Evolutionary conservation across 1,140 invertebrate genomes (phyloP).

Genomic region (Phthorimaea operculella): DNA sequence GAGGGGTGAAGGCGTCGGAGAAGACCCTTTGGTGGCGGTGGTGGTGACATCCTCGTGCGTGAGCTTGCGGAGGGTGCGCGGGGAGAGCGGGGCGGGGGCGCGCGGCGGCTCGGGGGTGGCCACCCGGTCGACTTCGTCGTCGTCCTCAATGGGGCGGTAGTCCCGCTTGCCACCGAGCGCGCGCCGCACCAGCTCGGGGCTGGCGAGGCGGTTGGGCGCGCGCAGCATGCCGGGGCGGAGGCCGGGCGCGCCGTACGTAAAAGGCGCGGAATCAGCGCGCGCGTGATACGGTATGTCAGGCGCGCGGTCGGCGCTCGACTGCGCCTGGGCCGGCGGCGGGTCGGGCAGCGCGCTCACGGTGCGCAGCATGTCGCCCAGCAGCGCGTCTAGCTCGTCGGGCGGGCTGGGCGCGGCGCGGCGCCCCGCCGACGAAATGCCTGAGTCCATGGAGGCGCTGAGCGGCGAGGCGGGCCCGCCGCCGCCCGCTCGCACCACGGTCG

Average conservation of each 20-base stretch:
- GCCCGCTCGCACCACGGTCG: constrained; percentile 74
- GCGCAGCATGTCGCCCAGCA: constrained; percentile 83
- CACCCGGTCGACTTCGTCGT: constrained; percentile 62
- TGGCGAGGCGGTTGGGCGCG: constrained; percentile 73
- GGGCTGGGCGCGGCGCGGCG: constrained; percentile 65
- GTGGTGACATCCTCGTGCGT: constrained; percentile 56
- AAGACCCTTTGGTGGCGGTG: constrained; percentile 31
- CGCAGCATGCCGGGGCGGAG: constrained; percentile 70
- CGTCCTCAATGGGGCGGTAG: constrained; percentile 61
- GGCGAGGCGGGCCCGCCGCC: constrained; percentile 72
- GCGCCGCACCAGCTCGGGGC: constrained; percentile 79
- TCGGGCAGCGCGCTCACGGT: constrained; percentile 83
- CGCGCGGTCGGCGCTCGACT: constrained; percentile 45
- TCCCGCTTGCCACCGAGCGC: constrained; percentile 61
- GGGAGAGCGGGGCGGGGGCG: constrained; percentile 43
- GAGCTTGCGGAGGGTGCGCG: constrained; percentile 47
- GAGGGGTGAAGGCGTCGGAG: constrained; percentile 35
- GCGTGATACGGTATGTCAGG: constrained; percentile 84
- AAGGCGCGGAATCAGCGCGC: constrained; percentile 81
- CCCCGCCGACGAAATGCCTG: constrained; percentile 81
- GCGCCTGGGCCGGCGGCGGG: constrained; percentile 67
- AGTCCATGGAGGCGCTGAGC: constrained; percentile 86
- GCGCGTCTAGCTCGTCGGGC: constrained; percentile 59
- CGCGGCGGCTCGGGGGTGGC: constrained; percentile 37
- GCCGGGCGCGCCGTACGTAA: constrained; percentile 78